These are phyloP conservation scores for Phania funesta DNA, from an alignment of 2,888 invertebrate genomes.

Conservation along the genomic window DNA sequence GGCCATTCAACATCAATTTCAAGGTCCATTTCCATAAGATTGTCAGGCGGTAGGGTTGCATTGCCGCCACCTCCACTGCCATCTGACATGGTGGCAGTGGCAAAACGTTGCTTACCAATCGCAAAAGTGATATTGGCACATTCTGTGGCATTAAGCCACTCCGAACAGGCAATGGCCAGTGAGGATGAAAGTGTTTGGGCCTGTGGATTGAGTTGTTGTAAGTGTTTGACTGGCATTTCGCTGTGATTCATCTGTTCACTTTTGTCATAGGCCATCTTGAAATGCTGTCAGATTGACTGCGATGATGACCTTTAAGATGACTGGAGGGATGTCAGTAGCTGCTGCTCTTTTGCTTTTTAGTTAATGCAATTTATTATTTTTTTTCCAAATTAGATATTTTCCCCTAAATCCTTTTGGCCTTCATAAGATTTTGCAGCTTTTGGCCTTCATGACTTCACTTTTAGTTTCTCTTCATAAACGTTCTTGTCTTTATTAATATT, in stretches of 20 bases:
- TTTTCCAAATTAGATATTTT: background rate
- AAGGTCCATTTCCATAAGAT: constrained; percentile 77
- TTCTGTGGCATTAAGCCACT: constrained; percentile 71
- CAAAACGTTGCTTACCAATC: constrained; percentile 56
- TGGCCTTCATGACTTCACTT: constrained; percentile 16
- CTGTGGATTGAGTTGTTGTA: constrained; percentile 43
- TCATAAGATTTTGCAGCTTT: background rate
- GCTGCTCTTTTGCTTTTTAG: background rate
- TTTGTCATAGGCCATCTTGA: constrained; percentile 30
- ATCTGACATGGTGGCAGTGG: constrained; percentile 39
- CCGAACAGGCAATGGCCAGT: constrained; percentile 64
- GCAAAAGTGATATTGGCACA: constrained; percentile 68
- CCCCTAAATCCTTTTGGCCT: background rate
- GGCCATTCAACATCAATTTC: constrained; percentile 80
- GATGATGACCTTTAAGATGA: background rate
- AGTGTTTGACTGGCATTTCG: constrained; percentile 23
- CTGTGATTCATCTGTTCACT: constrained; percentile 17
- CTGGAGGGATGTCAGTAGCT: background rate
- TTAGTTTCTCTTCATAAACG: background rate
- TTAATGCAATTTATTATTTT: background rate
- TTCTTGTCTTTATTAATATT: background rate
- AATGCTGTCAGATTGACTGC: background rate
- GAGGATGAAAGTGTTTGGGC: constrained; percentile 68
- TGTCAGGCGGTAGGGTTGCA: constrained; percentile 70
- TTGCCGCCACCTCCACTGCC: constrained; percentile 56